Percentiles rank a stretch among this genome's conserved stretches.
phyloP scores from a whole-genome alignment of 2,113 vertebrate species.

The Chlorodrepanis virens region DNA sequence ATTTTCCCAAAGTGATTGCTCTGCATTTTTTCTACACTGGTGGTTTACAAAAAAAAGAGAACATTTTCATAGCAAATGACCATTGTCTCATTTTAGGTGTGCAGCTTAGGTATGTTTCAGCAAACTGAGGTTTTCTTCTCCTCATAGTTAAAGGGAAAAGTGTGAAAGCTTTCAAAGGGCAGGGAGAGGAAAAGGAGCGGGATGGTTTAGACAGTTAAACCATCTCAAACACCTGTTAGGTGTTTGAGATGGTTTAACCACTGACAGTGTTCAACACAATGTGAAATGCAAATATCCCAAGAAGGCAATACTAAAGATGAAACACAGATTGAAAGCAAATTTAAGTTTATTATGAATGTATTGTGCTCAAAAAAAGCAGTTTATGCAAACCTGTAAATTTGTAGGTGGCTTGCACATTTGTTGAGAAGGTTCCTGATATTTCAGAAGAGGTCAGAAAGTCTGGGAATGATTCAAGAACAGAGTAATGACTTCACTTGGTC shows the following conservation, averaged over 20 bases:
- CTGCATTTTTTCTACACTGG: background rate
- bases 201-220: background rate
- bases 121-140: background rate
- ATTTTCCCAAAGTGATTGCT: background rate
- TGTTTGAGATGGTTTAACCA: background rate
- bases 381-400: background rate
- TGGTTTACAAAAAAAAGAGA: background rate
- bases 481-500: background rate
- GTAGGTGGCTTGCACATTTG: background rate
- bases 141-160: background rate
- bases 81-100: background rate
- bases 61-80: background rate
- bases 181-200: background rate
- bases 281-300: background rate
- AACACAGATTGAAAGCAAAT: background rate
- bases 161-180: background rate
- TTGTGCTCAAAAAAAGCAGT: background rate
- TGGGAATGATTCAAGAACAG: background rate
- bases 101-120: background rate
- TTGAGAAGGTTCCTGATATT: background rate
- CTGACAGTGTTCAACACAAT: background rate
- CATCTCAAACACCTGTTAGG: too few species aligned
- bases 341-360: background rate
- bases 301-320: background rate
- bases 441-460: background rate